Conservation (phyloP, 2,113 vertebrate genomes). For the Equus quagga region DNA sequence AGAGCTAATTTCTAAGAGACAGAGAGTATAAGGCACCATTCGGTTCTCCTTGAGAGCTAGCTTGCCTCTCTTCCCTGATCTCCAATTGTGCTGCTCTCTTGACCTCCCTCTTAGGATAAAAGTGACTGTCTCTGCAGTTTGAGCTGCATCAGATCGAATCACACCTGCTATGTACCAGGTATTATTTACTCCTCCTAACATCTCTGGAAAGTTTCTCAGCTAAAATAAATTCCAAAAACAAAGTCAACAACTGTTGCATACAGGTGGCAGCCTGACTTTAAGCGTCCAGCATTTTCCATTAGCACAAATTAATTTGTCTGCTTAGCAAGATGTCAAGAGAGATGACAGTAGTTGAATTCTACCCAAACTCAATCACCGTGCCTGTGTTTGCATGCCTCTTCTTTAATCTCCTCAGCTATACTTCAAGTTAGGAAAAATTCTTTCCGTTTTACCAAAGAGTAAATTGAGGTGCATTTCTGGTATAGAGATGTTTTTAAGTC, state of each 20-base stretch:
- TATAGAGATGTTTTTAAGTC: background rate
- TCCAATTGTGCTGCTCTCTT: background rate
- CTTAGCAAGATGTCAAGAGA: background rate
- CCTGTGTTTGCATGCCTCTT: background rate
- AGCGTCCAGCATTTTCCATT: background rate
- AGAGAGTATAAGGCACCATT: background rate
- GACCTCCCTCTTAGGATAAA: background rate
- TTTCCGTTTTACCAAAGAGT: background rate
- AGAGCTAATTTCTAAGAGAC: background rate
- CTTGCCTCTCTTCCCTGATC: background rate
- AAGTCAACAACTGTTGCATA: background rate
- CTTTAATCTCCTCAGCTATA: background rate
- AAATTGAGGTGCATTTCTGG: background rate
- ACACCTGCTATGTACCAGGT: background rate
- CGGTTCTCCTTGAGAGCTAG: background rate
- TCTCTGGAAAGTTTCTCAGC: background rate
- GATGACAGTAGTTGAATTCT: background rate
- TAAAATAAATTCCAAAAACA: background rate
- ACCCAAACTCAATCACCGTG: background rate
- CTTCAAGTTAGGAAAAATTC: background rate
- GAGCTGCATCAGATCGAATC: background rate
- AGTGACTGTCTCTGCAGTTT: background rate
- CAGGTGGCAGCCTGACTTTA: background rate
- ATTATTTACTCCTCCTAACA: background rate
- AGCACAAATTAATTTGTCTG: background rate